A percentile compares a stretch with the other conserved stretches of the same genome.
Conservation (phyloP, 2,113 vertebrate species). For the Synodontis membranacea region DNA sequence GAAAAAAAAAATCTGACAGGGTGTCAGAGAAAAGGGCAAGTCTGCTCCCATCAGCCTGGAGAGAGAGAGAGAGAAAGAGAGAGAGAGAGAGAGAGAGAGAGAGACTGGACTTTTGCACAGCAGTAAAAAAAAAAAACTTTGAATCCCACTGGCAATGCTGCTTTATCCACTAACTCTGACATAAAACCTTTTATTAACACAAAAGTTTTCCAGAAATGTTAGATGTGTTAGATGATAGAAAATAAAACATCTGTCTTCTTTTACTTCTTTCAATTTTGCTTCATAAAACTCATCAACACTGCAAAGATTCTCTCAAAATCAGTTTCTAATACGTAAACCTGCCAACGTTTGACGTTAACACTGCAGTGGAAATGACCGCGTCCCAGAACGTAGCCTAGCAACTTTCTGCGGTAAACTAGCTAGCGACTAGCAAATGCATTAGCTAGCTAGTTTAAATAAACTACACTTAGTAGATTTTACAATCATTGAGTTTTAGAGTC, state of each 20-base stretch:
- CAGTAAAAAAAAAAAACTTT: neutral
- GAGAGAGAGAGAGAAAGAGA: conserved; percentile 47
- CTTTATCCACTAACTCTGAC: neutral
- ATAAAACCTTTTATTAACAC: conserved; percentile 1
- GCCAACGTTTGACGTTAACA: neutral
- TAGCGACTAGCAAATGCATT: neutral
- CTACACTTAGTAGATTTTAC: neutral
- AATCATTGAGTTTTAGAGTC: neutral
- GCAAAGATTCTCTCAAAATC: neutral
- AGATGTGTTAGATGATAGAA: neutral
- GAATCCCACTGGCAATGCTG: neutral
- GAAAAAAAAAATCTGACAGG: conserved; percentile 32
- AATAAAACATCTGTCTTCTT: no score
- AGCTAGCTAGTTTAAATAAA: neutral
- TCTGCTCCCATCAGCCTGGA: conserved; percentile 68
- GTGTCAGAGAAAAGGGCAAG: conserved; percentile 61
- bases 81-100: neutral
- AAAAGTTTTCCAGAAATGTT: neutral
- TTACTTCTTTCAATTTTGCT: neutral
- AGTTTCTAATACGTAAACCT: neutral
- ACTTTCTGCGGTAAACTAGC: neutral
- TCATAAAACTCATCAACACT: neutral
- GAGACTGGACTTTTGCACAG: neutral
- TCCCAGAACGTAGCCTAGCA: neutral
- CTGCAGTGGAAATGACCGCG: neutral